Conservation (phyloP, 2,888 invertebrate species). For the Epistrophe grossulariae region DNA sequence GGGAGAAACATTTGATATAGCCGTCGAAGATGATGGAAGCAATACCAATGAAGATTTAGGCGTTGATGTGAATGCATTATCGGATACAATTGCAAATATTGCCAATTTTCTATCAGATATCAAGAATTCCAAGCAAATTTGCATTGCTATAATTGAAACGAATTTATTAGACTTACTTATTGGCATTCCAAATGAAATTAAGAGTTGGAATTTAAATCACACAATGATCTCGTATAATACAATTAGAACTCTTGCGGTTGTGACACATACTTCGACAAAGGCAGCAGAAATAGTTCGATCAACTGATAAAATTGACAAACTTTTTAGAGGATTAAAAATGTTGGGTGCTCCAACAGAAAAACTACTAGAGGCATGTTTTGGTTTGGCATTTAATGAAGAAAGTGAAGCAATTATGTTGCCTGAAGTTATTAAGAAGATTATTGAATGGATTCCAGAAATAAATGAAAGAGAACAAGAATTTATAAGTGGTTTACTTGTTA, state of each 20-base stretch:
- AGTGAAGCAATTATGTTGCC: conserved; percentile 81
- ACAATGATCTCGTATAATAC: conserved; percentile 80
- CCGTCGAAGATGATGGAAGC: conserved; percentile 77
- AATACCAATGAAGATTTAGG: conserved; percentile 78
- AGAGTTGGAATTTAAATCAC: conserved; percentile 81
- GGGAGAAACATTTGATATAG: conserved; percentile 80
- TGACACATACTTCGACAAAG: conserved; percentile 79
- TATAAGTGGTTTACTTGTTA: conserved; percentile 82
- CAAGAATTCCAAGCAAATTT: conserved; percentile 78
- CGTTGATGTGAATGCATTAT: conserved; percentile 82
- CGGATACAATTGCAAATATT: conserved; percentile 82
- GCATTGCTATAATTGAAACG: conserved; percentile 83
- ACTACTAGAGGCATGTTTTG: conserved; percentile 84
- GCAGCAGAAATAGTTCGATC: conserved; percentile 79
- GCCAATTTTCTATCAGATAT: conserved; percentile 80
- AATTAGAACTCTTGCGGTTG: conserved; percentile 79
- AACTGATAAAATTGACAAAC: conserved; percentile 79
- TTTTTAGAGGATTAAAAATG: conserved; percentile 81
- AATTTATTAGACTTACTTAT: conserved; percentile 83
- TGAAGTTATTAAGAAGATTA: conserved; percentile 84
- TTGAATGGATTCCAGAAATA: conserved; percentile 85
- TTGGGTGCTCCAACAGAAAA: conserved; percentile 84
- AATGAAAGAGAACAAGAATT: conserved; percentile 83
- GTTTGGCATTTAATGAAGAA: conserved; percentile 83
- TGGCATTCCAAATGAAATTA: conserved; percentile 81